Evolutionary conservation across 2,888 invertebrate genomes (phyloP).

Genomic region (Oligia fasciuncula): DNA sequence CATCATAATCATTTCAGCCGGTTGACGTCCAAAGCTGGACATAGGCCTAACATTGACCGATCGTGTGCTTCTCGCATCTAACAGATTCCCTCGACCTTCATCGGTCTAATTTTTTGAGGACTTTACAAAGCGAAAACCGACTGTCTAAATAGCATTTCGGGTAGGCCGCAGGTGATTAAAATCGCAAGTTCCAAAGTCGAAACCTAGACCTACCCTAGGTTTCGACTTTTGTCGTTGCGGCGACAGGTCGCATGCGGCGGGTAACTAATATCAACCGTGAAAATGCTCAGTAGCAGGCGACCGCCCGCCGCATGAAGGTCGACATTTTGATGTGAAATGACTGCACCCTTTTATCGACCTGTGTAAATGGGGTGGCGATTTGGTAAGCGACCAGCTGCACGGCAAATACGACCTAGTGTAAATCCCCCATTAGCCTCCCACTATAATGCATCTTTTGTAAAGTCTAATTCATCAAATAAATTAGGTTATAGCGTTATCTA

Average conservation of each 20-base stretch:
- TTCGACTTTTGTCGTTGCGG: too few species aligned
- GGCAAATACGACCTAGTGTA: background rate
- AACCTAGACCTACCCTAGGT: too few species aligned
- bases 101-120: background rate
- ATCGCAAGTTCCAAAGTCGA: too few species aligned
- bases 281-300: background rate
- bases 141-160: too few species aligned
- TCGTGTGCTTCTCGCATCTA: background rate
- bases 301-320: background rate
- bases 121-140: background rate
- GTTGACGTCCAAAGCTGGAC: too few species aligned
- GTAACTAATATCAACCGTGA: background rate
- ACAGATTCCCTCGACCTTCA: background rate
- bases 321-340: background rate
- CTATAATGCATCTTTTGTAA: background rate
- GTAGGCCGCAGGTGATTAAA: too few species aligned
- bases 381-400: too few species aligned
- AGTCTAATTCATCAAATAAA: background rate
- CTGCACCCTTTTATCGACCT: background rate
- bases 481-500: background rate
- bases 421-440: background rate
- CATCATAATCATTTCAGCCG: background rate
- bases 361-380: background rate
- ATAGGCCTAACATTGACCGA: background rate
- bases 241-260: too few species aligned